These are phyloP conservation scores for Ornithoptera alexandrae DNA, from an alignment of 2,888 invertebrate species.

Conservation along the genomic window DNA sequence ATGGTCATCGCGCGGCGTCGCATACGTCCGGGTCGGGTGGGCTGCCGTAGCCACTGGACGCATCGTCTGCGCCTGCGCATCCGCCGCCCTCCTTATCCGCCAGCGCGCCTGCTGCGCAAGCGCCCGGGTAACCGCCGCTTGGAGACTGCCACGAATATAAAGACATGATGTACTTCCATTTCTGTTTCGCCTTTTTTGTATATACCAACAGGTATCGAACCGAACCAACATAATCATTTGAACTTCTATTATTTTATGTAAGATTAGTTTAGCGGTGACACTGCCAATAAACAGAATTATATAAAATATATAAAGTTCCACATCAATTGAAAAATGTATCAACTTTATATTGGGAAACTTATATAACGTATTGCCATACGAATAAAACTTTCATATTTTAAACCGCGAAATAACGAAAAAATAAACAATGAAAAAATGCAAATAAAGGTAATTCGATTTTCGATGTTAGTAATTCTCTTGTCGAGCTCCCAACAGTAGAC, in stretches of 20 bases:
- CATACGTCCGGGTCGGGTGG: constrained; percentile 85
- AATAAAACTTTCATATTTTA: constrained; percentile 1
- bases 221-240: neutral
- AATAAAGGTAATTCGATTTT: constrained; percentile 48
- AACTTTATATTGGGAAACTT: too few relatives aligned
- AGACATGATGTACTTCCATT: neutral
- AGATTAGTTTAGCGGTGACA: neutral
- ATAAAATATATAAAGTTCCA: too few relatives aligned
- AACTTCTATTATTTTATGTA: neutral
- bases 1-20: constrained; percentile 77
- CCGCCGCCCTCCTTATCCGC: constrained; percentile 68
- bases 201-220: neutral
- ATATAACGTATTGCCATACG: too few relatives aligned
- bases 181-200: neutral
- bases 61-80: constrained; percentile 82
- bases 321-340: too few relatives aligned
- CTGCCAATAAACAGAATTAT: too few relatives aligned
- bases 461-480: constrained; percentile 50
- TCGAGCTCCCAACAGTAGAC: constrained; percentile 58
- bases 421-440: constrained; percentile 22
- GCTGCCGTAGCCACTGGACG: constrained; percentile 89
- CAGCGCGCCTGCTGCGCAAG: constrained; percentile 54
- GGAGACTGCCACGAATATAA: constrained; percentile 55
- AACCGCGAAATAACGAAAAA: constrained; percentile 13
- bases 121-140: constrained; percentile 65